Base-by-base conservation (phyloP, 2,888 invertebrate species). In the Heliconius sara region DNA sequence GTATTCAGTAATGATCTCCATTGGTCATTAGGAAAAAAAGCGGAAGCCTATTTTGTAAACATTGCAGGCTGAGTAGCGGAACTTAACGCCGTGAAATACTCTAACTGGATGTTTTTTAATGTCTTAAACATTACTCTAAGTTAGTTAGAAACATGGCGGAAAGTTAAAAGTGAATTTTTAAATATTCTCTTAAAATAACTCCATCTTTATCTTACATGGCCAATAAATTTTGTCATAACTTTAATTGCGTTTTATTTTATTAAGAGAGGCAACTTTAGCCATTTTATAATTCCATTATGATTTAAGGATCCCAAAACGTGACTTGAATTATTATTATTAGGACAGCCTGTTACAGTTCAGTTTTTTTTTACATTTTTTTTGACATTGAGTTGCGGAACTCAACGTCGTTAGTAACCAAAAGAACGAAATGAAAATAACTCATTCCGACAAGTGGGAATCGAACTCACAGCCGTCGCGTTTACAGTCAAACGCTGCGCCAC, bases 211-310 rank as follows among this genome's bases (percentile, higher is more conserved):
- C 43, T 25, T 9, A 47, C 16, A 47, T 25, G 13, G 5, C 9
- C 25, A 70, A 47, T 47, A 70, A 70, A 16, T 47, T 43, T 43
- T 13, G 25, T 70, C 25, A 43, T 43, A 70, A 70, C 47, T 70
- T 25, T 47, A 43, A 16, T 47, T 43, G 27, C 30, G n/a, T 12
- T 39, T n/a, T 39, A 3, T 34, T 67, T 68, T n/a, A n/a, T 39
- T 68, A n/a, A 12, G 12, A 60, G 10, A 39, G 19, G 10, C 19
- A 34, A 30, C 30, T 34, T 25, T 16, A 7, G n/a, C 3, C 13
- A 70, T 70, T 70, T 70, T 47, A 25, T 25, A 70, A 68, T 68
- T 25, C 16, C 43, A 70, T 70, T 70, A 47, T n/a, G 25, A 47
- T 47, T 70, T 25, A 25, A 47, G 25, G n/a, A 70, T 25, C 43